Percentiles rank a stretch among this genome's conserved stretches.
Evolutionary conservation across 1,140 invertebrate species (phyloP).

Genomic region (Hesperophylax magnus): DNA sequence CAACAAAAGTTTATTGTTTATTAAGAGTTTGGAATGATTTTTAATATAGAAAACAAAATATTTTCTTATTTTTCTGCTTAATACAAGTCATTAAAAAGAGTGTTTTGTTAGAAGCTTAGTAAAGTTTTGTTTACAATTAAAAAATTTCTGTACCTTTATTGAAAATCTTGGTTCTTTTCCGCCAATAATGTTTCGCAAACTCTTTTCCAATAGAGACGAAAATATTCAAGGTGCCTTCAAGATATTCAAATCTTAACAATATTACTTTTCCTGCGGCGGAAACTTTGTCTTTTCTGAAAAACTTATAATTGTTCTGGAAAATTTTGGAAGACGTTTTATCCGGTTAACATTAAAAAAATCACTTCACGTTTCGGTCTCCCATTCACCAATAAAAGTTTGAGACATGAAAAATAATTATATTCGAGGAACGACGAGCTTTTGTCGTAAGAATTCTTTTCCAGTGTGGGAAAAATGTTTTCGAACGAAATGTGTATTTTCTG

Average conservation of each 20-base stretch:
- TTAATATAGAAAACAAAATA: too few relatives aligned
- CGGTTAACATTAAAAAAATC: conserved; percentile 20
- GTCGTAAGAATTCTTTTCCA: neutral
- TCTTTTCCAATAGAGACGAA: neutral
- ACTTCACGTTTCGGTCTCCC: conserved; percentile 2
- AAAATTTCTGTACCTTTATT: neutral
- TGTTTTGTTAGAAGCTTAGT: conserved; percentile 1
- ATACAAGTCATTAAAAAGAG: neutral
- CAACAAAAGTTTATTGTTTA: too few relatives aligned
- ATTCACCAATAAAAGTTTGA: conserved; percentile 31
- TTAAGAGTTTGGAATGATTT: too few relatives aligned
- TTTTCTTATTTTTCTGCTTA: neutral
- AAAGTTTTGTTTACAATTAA: conserved; percentile 17
- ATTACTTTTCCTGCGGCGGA: neutral
- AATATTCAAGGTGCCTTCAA: neutral
- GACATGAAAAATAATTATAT: conserved; percentile 12
- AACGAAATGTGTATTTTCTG: neutral
- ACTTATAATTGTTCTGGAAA: neutral
- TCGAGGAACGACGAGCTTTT: conserved; percentile 15
- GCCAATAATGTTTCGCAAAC: neutral
- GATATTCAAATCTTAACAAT: conserved; percentile 29
- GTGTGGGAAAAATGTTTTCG: conserved; percentile 1
- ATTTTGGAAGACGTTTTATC: conserved; percentile 5
- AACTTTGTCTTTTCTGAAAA: neutral
- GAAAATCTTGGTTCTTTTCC: neutral